Percentiles rank a stretch among this genome's conserved stretches.
Evolutionary conservation across 2,888 invertebrate species (phyloP).

Genomic region (Bibio marci): DNA sequence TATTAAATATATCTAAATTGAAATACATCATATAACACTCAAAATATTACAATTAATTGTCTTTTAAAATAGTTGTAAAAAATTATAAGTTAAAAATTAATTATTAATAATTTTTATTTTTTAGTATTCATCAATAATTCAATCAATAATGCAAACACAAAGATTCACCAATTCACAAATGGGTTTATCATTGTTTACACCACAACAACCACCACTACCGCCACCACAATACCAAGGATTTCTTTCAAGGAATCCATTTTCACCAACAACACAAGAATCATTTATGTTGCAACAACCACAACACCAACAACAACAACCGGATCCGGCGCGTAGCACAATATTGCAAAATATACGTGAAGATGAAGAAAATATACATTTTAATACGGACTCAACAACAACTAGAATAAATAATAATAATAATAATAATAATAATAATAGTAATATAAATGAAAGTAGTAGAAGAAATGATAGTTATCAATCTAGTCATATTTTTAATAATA

Average conservation of each 20-base stretch:
- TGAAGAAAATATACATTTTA: conserved; percentile 10
- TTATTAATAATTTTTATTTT: neutral
- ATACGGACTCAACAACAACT: neutral
- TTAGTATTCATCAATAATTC: conserved; percentile 26
- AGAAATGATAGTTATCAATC: neutral
- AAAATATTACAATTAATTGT: too few species aligned
- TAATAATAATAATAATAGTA: neutral
- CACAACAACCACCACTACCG: conserved; percentile 1
- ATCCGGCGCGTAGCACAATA: conserved; percentile 17
- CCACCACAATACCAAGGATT: too few species aligned
- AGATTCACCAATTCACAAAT: conserved; percentile 7
- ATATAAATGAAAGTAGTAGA: neutral
- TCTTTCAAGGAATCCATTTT: conserved; percentile 1
- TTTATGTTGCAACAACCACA: conserved; percentile 16
- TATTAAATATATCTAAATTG: too few species aligned
- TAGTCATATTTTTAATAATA: neutral
- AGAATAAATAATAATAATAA: too few species aligned
- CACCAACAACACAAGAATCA: conserved; percentile 1
- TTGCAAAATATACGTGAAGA: conserved; percentile 15
- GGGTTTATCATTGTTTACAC: conserved; percentile 4
- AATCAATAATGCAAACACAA: conserved; percentile 24
- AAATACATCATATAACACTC: too few species aligned
- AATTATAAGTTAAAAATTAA: neutral
- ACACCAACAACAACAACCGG: conserved; percentile 25
- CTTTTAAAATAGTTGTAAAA: too few species aligned